phyloP scores from a whole-genome alignment of 2,797 vertebrate genomes.

The Muraenolepis orangiensis region DNA sequence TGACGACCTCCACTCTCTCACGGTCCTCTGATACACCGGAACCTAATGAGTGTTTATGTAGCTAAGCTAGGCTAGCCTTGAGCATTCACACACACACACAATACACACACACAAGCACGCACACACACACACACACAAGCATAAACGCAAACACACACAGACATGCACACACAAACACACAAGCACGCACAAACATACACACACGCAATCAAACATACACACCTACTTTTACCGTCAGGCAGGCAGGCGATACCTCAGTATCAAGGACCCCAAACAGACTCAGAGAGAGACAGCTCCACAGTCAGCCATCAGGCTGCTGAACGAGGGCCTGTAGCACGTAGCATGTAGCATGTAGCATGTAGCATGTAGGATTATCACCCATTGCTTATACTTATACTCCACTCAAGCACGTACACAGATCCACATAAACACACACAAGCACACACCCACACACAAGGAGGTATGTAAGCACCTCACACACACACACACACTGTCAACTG shows the following conservation, averaged over 20 bases:
- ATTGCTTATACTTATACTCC: too few relatives aligned
- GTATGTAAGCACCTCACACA: too few relatives aligned
- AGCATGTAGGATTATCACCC: too few relatives aligned
- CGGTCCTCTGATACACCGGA: slow-evolving; percentile 56
- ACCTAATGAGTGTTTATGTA: slow-evolving; percentile 70
- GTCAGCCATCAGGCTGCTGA: too few relatives aligned
- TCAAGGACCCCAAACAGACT: too few relatives aligned
- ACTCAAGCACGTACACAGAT: not conserved
- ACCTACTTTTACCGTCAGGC: too few relatives aligned
- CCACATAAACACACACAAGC: not conserved
- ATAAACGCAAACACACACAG: not conserved
- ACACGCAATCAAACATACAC: not conserved
- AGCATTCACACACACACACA: slow-evolving; percentile 19
- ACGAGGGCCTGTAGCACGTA: too few relatives aligned
- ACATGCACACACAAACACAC: not conserved
- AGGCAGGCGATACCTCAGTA: too few relatives aligned
- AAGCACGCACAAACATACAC: not conserved
- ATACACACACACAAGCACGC: not conserved
- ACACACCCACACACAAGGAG: not conserved
- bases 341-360: too few relatives aligned
- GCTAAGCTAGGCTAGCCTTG: slow-evolving; percentile 45
- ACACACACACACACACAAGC: slow-evolving; percentile 6
- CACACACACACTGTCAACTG: not conserved
- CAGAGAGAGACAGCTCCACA: too few relatives aligned
- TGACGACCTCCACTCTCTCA: slow-evolving; percentile 67